Base-by-base conservation (phyloP, 2,888 invertebrate species). In the Smittia aterrima region DNA sequence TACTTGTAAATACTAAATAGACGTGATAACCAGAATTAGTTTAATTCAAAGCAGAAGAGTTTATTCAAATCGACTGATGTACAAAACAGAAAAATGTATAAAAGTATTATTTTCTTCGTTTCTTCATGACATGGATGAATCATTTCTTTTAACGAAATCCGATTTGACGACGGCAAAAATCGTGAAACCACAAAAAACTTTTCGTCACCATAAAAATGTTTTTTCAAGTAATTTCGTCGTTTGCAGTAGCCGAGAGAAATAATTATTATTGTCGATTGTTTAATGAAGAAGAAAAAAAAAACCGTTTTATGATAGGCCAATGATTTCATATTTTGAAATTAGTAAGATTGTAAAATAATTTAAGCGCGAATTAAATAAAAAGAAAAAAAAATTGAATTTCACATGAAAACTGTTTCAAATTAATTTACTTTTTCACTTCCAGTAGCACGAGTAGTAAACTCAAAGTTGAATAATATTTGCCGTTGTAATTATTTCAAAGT, bases 271-370 rank as follows among this genome's bases (percentile, higher is more conserved):
- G 58, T 58, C 7, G 20, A 47, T 47, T 38, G 47, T n/a, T 11
- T 11, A 47, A 58, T 3, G 22, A 58, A 58, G 58, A 22, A 58
- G 22, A 58, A 47, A 13, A 47, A 16, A n/a, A n/a, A n/a, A n/a
- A n/a, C 47, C 3, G 7, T 22, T 27, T 27, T 64, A 64, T 27
- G 9, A 25, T 27, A 64, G 64, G 6, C 22, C 22, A 64, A 27
- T 64, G 24, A 58, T 18, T 22, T 58, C 24, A 22, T n/a, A n/a
- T n/a, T 18, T 22, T n/a, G 64, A 64, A 64, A 64, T 64, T 64
- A 24, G 27, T 64, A 64, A 64, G 64, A 64, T 64, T 64, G 64
- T 64, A 64, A 64, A 64, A 1, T 64, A 64, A 64, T 64, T 64
- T 64, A 64, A 64, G 13, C 13, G 27, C 27, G 4, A 16, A 64